Base-by-base conservation (phyloP, 2,888 invertebrate genomes). In the Prosopocoilus inquinatus region DNA sequence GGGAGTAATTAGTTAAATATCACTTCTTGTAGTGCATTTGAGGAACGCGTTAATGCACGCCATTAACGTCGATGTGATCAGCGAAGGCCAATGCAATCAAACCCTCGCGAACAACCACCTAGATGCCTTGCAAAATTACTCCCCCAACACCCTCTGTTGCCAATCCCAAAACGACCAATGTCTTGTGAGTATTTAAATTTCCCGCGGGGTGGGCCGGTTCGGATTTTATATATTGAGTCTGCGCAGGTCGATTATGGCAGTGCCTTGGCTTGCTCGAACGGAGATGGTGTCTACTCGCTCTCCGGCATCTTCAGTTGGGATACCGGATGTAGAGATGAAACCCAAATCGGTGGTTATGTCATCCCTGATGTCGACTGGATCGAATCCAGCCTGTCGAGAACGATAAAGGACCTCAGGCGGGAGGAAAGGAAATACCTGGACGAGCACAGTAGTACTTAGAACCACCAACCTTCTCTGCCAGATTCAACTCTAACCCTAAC, bases 261-360 rank as follows among this genome's bases (percentile, higher is more conserved):
- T 63, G 92, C 91, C 0, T 77, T 93, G 46, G 91, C 91, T 4
- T 93, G 92, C 71, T 85, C 87, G 9, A 83, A 82, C 8, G 86
- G 85, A 2, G 83, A 87, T 59, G 87, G 85, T 9, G 82, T 81
- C 59, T 89, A 85, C 70, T 84, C 85, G 5, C 79, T 93, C 16
- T 81, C 86, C 65, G 92, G 91, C 53, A 79, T 91, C 59, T 91
- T 87, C 78, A 86, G 87, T 32, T 87, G 87, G 81, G 91, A 91
- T 67, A 87, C 88, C 32, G 88, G 89, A 52, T 84, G 84, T 64
- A 75, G 78, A 47, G 76, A 76, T 44, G 66, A 73, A 47, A 71
- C 72, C 2, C 76, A 77, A 62, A 75, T 80, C 4, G 78, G 79
- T 9, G 79, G 77, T 28, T 77, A 77, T 58, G 68, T 77, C 3